Conservation (phyloP, 2,113 vertebrate species). For the Coptodon rendalli region DNA sequence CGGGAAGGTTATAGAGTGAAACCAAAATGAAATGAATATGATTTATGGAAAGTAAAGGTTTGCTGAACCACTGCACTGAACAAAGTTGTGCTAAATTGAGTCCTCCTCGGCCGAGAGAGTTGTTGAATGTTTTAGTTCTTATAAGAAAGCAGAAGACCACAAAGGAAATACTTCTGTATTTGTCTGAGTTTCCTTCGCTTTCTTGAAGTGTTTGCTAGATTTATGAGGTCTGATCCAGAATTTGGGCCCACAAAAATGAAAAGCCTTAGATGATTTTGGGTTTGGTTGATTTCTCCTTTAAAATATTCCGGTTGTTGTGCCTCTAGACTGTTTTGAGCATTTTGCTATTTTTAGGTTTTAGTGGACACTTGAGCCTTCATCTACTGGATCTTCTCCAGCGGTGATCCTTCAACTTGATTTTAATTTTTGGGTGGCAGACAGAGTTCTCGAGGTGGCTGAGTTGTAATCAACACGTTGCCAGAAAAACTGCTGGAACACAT, state of each 20-base stretch:
- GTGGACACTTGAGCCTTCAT: not conserved
- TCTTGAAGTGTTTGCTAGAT: not conserved
- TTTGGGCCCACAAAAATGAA: not conserved
- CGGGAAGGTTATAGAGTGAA: not conserved
- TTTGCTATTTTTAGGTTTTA: not conserved
- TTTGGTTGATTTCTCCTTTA: not conserved
- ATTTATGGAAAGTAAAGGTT: not conserved
- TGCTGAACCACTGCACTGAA: not conserved
- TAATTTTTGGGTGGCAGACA: rapidly evolving
- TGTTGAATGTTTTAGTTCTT: not conserved
- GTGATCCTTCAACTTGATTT: not conserved
- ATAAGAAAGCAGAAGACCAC: not conserved
- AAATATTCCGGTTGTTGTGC: rapidly evolving
- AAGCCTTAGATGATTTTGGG: not conserved
- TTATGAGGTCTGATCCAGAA: not conserved
- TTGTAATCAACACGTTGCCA: not conserved
- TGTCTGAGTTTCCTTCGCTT: not conserved
- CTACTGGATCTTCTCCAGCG: not conserved
- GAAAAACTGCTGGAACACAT: not conserved
- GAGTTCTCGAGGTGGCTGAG: not conserved
- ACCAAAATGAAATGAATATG: not conserved
- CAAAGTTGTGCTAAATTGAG: not conserved
- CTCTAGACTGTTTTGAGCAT: not conserved
- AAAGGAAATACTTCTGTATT: not conserved
- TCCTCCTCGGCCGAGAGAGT: not conserved